Base-by-base conservation (phyloP, 2,113 vertebrate genomes). In the Chauna torquata region DNA sequence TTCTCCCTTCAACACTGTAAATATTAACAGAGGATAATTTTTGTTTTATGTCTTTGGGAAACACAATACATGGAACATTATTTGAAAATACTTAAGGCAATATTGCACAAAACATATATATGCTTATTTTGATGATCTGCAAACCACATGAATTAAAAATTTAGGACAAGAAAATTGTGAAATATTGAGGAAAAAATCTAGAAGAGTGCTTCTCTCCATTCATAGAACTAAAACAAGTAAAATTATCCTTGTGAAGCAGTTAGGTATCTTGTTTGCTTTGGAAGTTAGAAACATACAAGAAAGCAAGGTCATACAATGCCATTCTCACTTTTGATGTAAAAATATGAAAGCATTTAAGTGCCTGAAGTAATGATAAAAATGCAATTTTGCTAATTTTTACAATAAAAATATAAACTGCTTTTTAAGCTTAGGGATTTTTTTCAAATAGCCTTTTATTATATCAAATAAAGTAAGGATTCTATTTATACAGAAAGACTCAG, bases 401-500 rank as follows among this genome's bases (percentile, higher is more conserved):
- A 87, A 86, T 65, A 88, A 86, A 95, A 72, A 89, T 14, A 65
- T 76, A 75, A 55, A 38, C 72, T 64, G 59, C 70, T 84, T 97
- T 94, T 95, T 91, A 94, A 90, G 66, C 87, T 82, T 52, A 47
- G 72, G 58, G 86, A 84, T 96, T 93, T 89, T 84, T 95, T 88
- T 82, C 90, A 76, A 92, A 83, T 38, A 91, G 76, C 58, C 22
- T 94, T 96, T 96, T 92, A 95, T 69, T 85, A 86, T 65, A 88
- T 66, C 66, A 95, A 97, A 96, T 88, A 83, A 96, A 97, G 76
- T 92, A 89, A 78, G 96, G 86, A 94, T 97, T 93, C 83, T 86
- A 93, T 95, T 96, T 88, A 88, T 95, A 94, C 92, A 82, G 71
- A 58, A 91, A 74, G 90, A 92, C 82, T 58, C 61, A 30, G 90